phyloP scores from a whole-genome alignment of 2,797 vertebrate genomes.

The Prionace glauca region DNA sequence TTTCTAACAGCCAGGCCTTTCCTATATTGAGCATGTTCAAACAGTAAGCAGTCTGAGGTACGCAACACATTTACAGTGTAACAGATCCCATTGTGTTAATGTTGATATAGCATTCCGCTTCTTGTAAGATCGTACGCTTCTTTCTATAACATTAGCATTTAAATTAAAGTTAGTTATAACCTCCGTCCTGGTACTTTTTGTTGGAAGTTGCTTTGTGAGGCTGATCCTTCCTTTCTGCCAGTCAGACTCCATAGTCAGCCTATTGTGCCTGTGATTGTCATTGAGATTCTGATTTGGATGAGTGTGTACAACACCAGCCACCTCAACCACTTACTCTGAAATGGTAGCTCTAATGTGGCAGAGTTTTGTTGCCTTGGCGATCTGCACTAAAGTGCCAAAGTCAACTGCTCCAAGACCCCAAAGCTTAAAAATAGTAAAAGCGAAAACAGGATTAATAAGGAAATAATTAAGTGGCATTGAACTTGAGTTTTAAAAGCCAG shows the following conservation, averaged over 20 bases:
- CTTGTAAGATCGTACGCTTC: neutral
- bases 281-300: neutral
- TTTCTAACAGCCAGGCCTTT: neutral
- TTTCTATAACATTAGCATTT: constrained; percentile 12
- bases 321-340: neutral
- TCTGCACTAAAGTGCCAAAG: neutral
- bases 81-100: neutral
- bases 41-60: neutral
- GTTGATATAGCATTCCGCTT: neutral
- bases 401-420: neutral
- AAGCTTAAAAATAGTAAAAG: neutral
- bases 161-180: neutral
- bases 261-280: neutral
- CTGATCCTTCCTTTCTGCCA: neutral
- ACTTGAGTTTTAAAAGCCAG: neutral
- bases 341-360: neutral
- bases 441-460: neutral
- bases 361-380: neutral
- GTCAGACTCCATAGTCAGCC: neutral
- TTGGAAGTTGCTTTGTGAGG: neutral
- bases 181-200: neutral
- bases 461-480: constrained; percentile 1
- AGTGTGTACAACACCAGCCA: neutral
- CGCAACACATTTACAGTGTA: neutral
- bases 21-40: neutral